Conservation (phyloP, 2,797 vertebrate genomes). For the Telmatherina bonti region DNA sequence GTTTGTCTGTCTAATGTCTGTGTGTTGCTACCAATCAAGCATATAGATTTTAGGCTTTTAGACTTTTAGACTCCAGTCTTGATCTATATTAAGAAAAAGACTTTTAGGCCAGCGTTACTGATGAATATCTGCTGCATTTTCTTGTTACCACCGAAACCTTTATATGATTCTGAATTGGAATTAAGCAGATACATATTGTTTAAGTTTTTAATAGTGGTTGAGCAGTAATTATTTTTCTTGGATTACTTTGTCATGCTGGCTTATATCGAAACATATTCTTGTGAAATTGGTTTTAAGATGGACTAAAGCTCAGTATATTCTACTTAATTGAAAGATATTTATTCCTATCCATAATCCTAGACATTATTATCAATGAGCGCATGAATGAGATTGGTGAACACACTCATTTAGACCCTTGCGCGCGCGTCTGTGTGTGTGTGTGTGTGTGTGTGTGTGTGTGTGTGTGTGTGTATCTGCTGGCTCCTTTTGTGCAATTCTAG, state of each 20-base stretch:
- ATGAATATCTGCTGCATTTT: neutral
- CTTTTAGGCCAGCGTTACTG: neutral
- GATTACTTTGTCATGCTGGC: neutral
- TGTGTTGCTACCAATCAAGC: slow-evolving; percentile 57
- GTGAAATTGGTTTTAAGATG: neutral
- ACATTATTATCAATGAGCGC: neutral
- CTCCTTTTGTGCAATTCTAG: neutral
- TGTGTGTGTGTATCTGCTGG: neutral
- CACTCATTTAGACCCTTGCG: neutral
- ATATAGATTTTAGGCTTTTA: slow-evolving; percentile 71
- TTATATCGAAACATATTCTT: neutral
- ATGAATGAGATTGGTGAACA: neutral
- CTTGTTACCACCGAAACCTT: neutral
- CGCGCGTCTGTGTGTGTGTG: no score
- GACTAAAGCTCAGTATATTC: neutral
- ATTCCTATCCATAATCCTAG: neutral
- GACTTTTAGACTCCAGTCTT: slow-evolving; percentile 38
- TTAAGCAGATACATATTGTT: neutral
- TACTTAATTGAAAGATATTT: neutral
- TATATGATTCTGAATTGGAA: neutral
- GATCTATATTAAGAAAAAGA: slow-evolving; percentile 48
- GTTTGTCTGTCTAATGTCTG: slow-evolving; percentile 48
- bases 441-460: neutral
- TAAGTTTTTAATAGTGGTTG: neutral
- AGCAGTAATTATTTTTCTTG: neutral